These are phyloP conservation scores for Drosophila ficusphila DNA, from an alignment of 1,140 invertebrate genomes.

Conservation along the genomic window DNA sequence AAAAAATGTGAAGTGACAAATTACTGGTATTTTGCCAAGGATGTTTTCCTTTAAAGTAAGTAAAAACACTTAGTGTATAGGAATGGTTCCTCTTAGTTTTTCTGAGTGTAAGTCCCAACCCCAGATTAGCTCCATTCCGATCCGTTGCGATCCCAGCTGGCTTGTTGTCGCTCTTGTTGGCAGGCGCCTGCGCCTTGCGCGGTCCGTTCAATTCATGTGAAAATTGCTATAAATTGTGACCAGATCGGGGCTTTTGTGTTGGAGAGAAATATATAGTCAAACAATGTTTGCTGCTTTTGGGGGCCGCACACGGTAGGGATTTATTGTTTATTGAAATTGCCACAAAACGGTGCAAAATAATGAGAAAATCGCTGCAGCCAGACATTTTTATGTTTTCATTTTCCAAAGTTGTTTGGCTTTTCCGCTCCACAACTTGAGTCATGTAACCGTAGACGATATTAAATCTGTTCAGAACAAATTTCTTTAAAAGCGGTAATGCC, in stretches of 20 bases:
- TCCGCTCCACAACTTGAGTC: constrained; percentile 44
- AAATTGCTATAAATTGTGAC: constrained; percentile 77
- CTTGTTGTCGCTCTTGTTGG: constrained; percentile 54
- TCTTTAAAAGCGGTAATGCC: constrained; percentile 34
- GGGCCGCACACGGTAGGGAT: constrained; percentile 60
- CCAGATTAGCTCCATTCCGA: constrained; percentile 9
- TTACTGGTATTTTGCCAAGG: too few relatives aligned
- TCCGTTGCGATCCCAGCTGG: constrained; percentile 23
- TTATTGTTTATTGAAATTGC: constrained; percentile 83
- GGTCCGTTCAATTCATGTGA: constrained; percentile 73
- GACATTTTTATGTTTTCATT: constrained; percentile 83
- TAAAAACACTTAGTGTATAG: too few relatives aligned
- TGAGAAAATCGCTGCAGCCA: constrained; percentile 74
- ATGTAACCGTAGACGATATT: constrained; percentile 70
- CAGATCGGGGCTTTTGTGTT: constrained; percentile 29
- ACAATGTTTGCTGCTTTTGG: constrained; percentile 30
- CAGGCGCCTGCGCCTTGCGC: constrained; percentile 64
- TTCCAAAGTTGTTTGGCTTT: constrained; percentile 77
- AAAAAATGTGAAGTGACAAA: too few relatives aligned
- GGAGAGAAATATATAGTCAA: constrained; percentile 37
- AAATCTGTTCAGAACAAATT: constrained; percentile 50
- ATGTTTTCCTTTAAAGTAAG: too few relatives aligned
- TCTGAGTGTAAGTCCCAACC: constrained; percentile 8
- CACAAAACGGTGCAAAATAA: constrained; percentile 83
- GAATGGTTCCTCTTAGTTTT: background rate